phyloP scores from a whole-genome alignment of 2,888 invertebrate species.

The Anagyrus pseudococci region DNA sequence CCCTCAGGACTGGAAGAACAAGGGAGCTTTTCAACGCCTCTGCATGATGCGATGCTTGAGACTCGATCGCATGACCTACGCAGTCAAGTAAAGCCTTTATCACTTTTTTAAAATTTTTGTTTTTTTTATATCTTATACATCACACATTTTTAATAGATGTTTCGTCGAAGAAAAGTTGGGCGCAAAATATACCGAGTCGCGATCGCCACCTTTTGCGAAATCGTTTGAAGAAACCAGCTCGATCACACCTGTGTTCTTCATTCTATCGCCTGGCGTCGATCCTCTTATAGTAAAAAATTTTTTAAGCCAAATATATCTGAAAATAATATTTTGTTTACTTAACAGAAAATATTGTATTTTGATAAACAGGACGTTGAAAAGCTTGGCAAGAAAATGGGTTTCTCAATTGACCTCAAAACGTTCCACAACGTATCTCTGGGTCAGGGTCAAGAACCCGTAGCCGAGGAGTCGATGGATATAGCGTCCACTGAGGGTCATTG shows the following conservation, averaged over 20 bases:
- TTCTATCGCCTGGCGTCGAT: slow-evolving; percentile 93
- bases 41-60: slow-evolving; percentile 92
- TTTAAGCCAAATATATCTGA: too few species aligned
- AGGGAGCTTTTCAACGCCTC: slow-evolving; percentile 80
- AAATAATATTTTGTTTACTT: neutral
- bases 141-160: slow-evolving; percentile 61
- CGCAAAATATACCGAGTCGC: slow-evolving; percentile 78
- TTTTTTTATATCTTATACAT: slow-evolving; percentile 18
- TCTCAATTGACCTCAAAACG: slow-evolving; percentile 78
- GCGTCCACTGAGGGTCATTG: slow-evolving; percentile 82
- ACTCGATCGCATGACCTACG: slow-evolving; percentile 95
- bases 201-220: slow-evolving; percentile 81
- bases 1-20: slow-evolving; percentile 96
- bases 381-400: slow-evolving; percentile 81
- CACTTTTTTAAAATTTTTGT: too few species aligned
- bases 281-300: slow-evolving; percentile 83
- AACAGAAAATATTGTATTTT: neutral
- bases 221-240: slow-evolving; percentile 86
- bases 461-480: slow-evolving; percentile 83
- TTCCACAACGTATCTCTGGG: slow-evolving; percentile 94
- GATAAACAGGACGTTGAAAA: slow-evolving; percentile 82
- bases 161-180: slow-evolving; percentile 92
- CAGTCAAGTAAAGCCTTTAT: slow-evolving; percentile 75
- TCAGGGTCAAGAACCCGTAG: slow-evolving; percentile 92
- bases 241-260: slow-evolving; percentile 90